Evolutionary conservation across 2,888 invertebrate species (phyloP).

Genomic region (Drosophila ochracea): DNA sequence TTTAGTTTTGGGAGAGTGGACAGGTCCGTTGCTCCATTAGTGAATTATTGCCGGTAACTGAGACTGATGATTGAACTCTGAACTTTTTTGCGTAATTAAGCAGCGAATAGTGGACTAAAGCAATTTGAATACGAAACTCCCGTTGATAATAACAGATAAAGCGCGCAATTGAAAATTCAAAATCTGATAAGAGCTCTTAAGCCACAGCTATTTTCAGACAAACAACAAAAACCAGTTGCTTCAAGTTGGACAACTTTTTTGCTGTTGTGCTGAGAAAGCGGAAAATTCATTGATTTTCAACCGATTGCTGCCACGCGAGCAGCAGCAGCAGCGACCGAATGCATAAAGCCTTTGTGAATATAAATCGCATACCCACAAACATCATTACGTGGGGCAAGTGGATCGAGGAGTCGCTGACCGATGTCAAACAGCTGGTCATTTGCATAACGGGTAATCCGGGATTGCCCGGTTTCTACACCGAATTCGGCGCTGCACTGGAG

Average conservation of each 20-base stretch:
- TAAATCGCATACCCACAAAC: constrained; percentile 90
- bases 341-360: constrained; percentile 84
- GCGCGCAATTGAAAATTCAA: constrained; percentile 52
- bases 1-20: constrained; percentile 38
- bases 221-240: constrained; percentile 65
- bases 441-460: constrained; percentile 96
- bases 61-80: constrained; percentile 53
- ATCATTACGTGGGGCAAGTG: constrained; percentile 90
- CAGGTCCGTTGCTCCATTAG: constrained; percentile 31
- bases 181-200: constrained; percentile 25
- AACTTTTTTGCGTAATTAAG: constrained; percentile 48
- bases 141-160: constrained; percentile 37
- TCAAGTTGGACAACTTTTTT: not conserved
- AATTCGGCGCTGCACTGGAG: constrained; percentile 90
- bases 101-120: constrained; percentile 17
- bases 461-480: constrained; percentile 91
- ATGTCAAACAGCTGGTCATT: constrained; percentile 88
- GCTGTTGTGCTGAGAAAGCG: constrained; percentile 15
- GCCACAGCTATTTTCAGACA: not conserved
- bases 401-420: constrained; percentile 88
- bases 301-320: constrained; percentile 44
- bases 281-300: constrained; percentile 44
- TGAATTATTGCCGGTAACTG: constrained; percentile 41
- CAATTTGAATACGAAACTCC: constrained; percentile 7
- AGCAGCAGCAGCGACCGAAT: constrained; percentile 54